Base-by-base conservation (phyloP, 2,797 vertebrate genomes). In the Enteromius unitaeniatus region DNA sequence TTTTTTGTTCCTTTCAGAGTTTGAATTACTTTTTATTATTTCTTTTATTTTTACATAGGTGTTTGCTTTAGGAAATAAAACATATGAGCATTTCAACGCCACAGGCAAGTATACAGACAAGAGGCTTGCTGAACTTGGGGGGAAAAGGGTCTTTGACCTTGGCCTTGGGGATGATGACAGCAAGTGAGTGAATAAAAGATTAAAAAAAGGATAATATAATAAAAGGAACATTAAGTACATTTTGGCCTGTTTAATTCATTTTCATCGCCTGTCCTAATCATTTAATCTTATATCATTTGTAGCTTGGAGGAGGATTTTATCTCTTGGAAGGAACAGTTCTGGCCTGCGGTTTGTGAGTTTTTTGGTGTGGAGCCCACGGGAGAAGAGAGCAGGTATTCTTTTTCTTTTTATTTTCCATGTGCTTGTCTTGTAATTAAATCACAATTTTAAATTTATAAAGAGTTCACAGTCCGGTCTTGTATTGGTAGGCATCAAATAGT, bases 291-390 rank as follows among this genome's bases (percentile, higher is more conserved):
- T 14, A 26, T 75, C 62, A 6, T 62, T 64, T 47, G 3, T 37
- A 97, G 96, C 90, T 79, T 97, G 91, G 96, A 97, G 81, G 96
- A 97, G 87, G 96, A 97, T 47, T 97, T 97, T 85, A 95, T 97
- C 90, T 96, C 95, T 0, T 97, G 96, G 96, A 92, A 95, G n/a
- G 96, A 97, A 87, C 95, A 96, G 91, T 96, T 97, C 89, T 97
- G 96, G 96, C 96, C 96, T 0, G 96, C 95, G 0, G 94, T 97
- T 60, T 97, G 96, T 0, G 96, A 96, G 83, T 93, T 95, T 82
- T 96, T 96, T 0, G 96, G 96, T 0, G 95, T 97, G 76, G 95
- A 97, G 75, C 94, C 96, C 40, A 96, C 95, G 0, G 95, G 95
- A 83, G 96, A 96, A 4, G 96, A 97, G 76, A 94, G 94, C 86